Conservation (phyloP, 2,797 vertebrate species). For the Spinus pinus region DNA sequence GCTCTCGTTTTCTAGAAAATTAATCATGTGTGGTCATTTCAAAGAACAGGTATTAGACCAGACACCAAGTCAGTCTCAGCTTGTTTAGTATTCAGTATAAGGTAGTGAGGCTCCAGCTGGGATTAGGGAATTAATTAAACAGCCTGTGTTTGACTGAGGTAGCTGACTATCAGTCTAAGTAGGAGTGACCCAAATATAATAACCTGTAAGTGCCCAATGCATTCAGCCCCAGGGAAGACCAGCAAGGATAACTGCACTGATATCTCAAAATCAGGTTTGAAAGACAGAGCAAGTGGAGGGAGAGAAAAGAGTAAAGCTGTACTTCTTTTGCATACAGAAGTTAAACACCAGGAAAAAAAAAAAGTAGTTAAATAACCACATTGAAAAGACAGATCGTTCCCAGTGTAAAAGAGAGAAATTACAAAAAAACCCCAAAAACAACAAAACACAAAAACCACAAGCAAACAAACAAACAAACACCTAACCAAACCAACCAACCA, state of each 20-base stretch:
- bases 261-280: not conserved
- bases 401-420: not conserved
- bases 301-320: not conserved
- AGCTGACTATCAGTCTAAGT: not conserved
- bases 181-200: not conserved
- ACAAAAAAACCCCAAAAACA: not conserved
- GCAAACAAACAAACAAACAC: not conserved
- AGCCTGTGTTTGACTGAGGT: not conserved
- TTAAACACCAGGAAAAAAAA: not conserved
- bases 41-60: not conserved
- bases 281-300: not conserved
- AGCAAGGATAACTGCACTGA: not conserved
- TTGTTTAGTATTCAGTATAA: constrained; percentile 1
- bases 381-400: not conserved
- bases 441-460: not conserved
- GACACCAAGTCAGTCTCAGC: not conserved
- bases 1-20: not conserved
- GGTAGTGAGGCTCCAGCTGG: not conserved
- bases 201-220: not conserved
- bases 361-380: not conserved
- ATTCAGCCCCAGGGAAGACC: not conserved
- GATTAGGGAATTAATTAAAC: constrained; percentile 46
- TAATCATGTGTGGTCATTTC: not conserved
- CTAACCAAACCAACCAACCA: not conserved
- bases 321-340: not conserved